These are phyloP conservation scores for Heliconius nattereri DNA, from an alignment of 1,140 invertebrate genomes.

Conservation along the genomic window DNA sequence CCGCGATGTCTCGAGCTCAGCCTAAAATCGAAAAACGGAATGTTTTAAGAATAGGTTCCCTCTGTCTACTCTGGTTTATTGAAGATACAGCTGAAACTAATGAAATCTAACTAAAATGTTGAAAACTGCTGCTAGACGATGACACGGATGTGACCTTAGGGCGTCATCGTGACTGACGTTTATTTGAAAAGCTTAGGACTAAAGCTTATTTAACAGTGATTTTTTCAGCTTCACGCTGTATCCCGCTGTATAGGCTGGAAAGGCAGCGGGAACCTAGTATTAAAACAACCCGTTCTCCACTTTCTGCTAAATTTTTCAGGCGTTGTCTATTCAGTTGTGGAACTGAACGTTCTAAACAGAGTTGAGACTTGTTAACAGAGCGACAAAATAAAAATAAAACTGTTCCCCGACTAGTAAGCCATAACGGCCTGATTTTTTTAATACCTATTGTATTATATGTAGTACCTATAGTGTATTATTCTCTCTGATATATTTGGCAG, in stretches of 20 bases:
- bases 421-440: background rate
- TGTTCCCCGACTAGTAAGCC: no score
- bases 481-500: no score
- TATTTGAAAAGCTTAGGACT: background rate
- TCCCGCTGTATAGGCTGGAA: background rate
- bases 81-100: background rate
- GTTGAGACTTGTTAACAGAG: no score
- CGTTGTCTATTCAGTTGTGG: no score
- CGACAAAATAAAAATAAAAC: no score
- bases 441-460: no score
- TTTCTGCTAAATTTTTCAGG: no score
- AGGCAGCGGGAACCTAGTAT: background rate
- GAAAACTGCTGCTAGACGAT: background rate
- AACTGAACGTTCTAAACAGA: no score
- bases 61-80: background rate
- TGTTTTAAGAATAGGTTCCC: background rate
- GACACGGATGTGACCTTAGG: background rate
- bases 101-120: background rate
- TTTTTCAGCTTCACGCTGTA: background rate
- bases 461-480: no score
- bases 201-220: background rate
- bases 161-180: slow-evolving; percentile 1
- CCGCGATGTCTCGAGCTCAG: background rate
- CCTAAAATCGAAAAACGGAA: background rate
- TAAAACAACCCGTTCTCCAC: background rate